Conservation (phyloP, 2,888 invertebrate genomes). For the Galeruca laticollis region DNA sequence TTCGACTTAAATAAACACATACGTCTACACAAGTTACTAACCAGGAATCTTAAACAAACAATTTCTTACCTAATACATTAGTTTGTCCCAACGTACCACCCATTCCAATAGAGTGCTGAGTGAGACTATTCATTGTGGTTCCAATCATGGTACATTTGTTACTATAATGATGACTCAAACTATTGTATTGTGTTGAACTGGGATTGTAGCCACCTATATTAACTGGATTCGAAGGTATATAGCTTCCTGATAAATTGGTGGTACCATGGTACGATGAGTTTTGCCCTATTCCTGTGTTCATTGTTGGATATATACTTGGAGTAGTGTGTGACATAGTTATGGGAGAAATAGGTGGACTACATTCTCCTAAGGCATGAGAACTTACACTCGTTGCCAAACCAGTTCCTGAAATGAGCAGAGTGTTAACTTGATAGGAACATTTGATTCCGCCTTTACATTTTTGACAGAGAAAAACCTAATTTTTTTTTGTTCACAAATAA, state of each 20-base stretch:
- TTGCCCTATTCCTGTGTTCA: constrained; percentile 43
- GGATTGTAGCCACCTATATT: constrained; percentile 52
- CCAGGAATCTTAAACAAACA: neutral
- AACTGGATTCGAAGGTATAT: constrained; percentile 53
- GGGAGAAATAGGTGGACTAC: constrained; percentile 71
- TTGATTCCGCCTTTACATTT: neutral
- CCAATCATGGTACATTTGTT: constrained; percentile 57
- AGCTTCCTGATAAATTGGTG: constrained; percentile 55
- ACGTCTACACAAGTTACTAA: neutral
- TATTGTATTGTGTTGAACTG: constrained; percentile 61
- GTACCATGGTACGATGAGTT: constrained; percentile 61
- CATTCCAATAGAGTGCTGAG: constrained; percentile 53
- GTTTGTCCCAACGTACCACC: constrained; percentile 57
- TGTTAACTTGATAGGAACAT: neutral
- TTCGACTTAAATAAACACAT: too few species aligned
- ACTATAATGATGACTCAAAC: constrained; percentile 58
- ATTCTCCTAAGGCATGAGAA: constrained; percentile 77
- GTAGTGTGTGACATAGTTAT: constrained; percentile 67
- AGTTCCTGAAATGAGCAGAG: constrained; percentile 57
- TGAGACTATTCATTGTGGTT: constrained; percentile 51
- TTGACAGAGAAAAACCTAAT: neutral
- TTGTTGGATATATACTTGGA: constrained; percentile 68
- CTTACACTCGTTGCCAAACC: constrained; percentile 78
- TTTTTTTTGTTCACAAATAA: neutral
- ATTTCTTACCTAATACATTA: constrained; percentile 53